Conservation (phyloP, 2,113 vertebrate genomes). For the Nannospalax galili region DNA sequence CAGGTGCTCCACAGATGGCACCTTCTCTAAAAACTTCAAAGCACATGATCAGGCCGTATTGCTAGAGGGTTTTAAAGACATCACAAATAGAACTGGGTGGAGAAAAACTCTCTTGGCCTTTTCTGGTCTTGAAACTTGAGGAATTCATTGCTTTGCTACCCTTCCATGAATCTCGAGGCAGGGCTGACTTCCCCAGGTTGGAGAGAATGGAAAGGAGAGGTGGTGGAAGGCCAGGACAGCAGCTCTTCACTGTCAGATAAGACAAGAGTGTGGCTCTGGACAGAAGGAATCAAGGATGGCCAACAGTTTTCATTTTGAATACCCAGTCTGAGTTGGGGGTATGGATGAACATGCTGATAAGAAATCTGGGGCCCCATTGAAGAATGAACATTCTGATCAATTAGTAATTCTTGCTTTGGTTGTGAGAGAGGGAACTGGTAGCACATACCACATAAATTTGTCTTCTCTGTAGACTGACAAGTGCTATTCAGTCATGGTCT, state of each 20-base stretch:
- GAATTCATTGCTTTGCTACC: background rate
- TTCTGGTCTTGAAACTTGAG: conserved; percentile 35
- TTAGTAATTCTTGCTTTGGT: background rate
- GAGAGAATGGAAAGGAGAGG: background rate
- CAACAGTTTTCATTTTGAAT: background rate
- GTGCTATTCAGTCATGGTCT: background rate
- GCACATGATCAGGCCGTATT: background rate
- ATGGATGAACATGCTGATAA: background rate
- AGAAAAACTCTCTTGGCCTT: background rate
- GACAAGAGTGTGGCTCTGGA: background rate
- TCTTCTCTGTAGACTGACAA: background rate
- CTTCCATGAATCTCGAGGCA: background rate
- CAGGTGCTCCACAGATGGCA: conserved; percentile 54
- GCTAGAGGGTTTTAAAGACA: conserved; percentile 18
- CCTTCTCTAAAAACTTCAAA: conserved; percentile 43
- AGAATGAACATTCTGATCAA: background rate
- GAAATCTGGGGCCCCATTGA: background rate
- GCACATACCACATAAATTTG: background rate
- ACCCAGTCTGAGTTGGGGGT: background rate
- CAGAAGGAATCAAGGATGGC: background rate
- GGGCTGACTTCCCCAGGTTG: background rate
- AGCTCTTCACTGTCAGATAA: background rate
- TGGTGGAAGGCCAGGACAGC: background rate
- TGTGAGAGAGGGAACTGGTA: background rate
- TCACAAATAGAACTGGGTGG: background rate